These are phyloP conservation scores for Epinephelus coioides DNA, from an alignment of 2,797 vertebrate species.

Conservation along the genomic window DNA sequence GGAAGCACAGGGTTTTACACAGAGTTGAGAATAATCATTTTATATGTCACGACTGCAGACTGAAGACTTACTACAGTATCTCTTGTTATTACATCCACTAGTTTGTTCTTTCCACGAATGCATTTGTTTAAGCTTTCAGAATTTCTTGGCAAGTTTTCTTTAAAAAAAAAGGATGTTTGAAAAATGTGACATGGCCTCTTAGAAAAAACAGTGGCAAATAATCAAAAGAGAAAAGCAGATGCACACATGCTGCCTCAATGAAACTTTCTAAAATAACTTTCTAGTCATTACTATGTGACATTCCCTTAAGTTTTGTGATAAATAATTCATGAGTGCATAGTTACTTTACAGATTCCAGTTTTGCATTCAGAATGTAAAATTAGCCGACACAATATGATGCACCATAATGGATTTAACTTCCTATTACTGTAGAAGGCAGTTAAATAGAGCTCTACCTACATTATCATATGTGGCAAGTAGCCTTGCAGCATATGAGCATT, in stretches of 20 bases:
- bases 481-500: background rate
- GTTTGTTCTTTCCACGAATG: conserved; percentile 4
- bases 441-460: background rate
- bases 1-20: conserved; percentile 2
- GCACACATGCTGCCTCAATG: background rate
- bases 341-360: background rate
- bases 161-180: background rate
- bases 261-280: background rate
- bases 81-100: background rate
- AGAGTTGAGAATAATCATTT: background rate
- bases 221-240: conserved; percentile 13
- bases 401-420: background rate
- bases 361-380: background rate
- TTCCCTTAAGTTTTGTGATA: background rate
- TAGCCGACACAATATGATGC: background rate
- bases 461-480: background rate
- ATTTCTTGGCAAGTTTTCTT: conserved; percentile 1
- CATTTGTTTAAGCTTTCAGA: conserved; percentile 6
- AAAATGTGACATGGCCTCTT: background rate
- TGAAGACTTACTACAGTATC: background rate
- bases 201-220: conserved; percentile 5
- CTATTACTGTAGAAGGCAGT: background rate
- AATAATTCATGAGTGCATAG: too few relatives aligned
- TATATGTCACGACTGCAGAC: background rate
- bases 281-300: background rate